Evolutionary conservation across 2,113 vertebrate species (phyloP).

Genomic region (Seriola dumerili): DNA sequence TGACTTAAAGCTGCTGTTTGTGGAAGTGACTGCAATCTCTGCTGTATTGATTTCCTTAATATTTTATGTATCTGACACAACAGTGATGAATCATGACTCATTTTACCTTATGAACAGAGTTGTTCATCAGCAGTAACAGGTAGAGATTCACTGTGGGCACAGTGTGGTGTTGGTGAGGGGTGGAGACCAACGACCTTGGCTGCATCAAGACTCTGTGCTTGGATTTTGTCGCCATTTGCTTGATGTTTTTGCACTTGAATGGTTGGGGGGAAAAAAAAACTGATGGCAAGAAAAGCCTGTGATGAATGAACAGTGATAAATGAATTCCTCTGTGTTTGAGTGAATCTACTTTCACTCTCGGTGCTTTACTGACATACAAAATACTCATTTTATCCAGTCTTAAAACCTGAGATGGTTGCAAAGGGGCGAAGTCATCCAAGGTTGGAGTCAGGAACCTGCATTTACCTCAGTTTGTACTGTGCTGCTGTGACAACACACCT

Average conservation of each 20-base stretch:
- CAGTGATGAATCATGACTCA: not conserved
- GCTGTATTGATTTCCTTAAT: not conserved
- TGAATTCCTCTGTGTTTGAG: not conserved
- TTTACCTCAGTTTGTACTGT: not conserved
- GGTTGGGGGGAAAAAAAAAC: not conserved
- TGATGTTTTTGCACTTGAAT: not conserved
- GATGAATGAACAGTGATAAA: not conserved
- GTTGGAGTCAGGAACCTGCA: not conserved
- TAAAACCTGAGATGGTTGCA: not conserved
- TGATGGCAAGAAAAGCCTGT: not conserved
- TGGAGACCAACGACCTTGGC: constrained; percentile 40
- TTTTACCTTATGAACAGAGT: not conserved
- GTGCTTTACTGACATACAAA: not conserved
- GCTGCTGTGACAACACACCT: not conserved
- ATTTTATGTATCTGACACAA: not conserved
- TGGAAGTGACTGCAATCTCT: not conserved
- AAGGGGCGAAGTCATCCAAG: not conserved
- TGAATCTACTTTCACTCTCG: not conserved
- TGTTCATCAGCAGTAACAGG: constrained; percentile 1
- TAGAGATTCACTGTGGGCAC: not conserved
- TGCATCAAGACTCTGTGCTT: not conserved
- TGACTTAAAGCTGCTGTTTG: not conserved
- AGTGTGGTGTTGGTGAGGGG: not conserved
- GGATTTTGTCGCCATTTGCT: constrained; percentile 12
- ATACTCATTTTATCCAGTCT: not conserved